Conservation (phyloP, 30 jellyfish, hydroid and myxozoan genomes). For the Mastigias papua region DNA sequence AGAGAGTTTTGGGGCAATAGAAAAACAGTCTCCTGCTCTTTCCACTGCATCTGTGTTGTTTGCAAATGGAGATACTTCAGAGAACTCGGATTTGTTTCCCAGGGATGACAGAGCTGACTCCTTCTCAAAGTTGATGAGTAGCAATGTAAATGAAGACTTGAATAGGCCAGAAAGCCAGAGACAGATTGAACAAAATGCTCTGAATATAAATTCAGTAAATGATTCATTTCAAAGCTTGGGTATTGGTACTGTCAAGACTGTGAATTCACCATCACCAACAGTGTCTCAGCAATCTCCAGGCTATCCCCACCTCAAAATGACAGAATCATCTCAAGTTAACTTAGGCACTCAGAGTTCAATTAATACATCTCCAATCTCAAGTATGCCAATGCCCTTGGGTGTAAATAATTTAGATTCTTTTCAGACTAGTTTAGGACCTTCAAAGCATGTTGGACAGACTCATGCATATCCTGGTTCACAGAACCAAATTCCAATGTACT, state of each 20-base stretch:
- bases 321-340: neutral
- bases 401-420: neutral
- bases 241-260: neutral
- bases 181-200: neutral
- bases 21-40: neutral
- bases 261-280: neutral
- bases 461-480: neutral
- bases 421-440: neutral
- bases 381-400: neutral
- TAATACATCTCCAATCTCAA: neutral
- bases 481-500: conserved; percentile 32
- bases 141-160: neutral
- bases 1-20: conserved; percentile 21
- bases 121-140: neutral
- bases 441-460: neutral
- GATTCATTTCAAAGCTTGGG: conserved; percentile 21
- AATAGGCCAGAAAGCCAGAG: neutral
- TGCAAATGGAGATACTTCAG: neutral
- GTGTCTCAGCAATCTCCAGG: neutral
- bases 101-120: neutral
- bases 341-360: neutral
- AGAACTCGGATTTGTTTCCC: conserved; percentile 5
- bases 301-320: neutral
- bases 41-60: conserved; percentile 51
- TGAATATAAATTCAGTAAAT: neutral